These are phyloP conservation scores for Corythornis madagascariensis DNA, from an alignment of 2,113 vertebrate species.

Conservation along the genomic window DNA sequence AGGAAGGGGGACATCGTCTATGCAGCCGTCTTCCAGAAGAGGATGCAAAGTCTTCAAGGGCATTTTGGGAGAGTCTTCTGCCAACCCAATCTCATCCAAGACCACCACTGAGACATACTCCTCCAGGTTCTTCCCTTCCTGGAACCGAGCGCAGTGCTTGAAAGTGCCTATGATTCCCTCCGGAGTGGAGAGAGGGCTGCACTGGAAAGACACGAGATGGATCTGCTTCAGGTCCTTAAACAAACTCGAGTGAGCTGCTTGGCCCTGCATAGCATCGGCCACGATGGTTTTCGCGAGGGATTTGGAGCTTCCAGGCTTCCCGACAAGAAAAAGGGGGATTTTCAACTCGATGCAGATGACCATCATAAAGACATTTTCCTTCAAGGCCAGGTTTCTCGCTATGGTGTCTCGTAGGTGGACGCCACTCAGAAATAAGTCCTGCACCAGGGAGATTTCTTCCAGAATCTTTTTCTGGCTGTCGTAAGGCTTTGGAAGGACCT, in stretches of 20 bases:
- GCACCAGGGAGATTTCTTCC: conserved; percentile 83
- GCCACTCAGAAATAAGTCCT: conserved; percentile 87
- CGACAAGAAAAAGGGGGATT: conserved; percentile 95
- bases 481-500: conserved; percentile 72
- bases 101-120: conserved; percentile 96
- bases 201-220: conserved; percentile 96
- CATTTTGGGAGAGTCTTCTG: conserved; percentile 96
- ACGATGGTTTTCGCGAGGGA: conserved; percentile 96
- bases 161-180: conserved; percentile 97
- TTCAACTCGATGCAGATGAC: conserved; percentile 92
- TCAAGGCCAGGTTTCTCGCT: conserved; percentile 90
- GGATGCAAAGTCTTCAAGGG: conserved; percentile 95
- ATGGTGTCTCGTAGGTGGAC: conserved; percentile 85
- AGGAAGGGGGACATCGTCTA: conserved; percentile 88
- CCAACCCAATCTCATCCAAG: conserved; percentile 94
- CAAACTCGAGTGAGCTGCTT: conserved; percentile 85
- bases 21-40: conserved; percentile 93
- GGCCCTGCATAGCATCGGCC: conserved; percentile 95
- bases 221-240: conserved; percentile 91
- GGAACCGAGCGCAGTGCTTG: conserved; percentile 93
- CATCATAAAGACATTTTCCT: conserved; percentile 99
- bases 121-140: conserved; percentile 90
- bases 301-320: conserved; percentile 97
- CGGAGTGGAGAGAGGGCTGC: conserved; percentile 95
- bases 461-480: conserved; percentile 68